Evolutionary conservation across 2,113 vertebrate genomes (phyloP), one percentile per base, ranked within the genome.

Genomic region (Willisornis vidua): DNA sequence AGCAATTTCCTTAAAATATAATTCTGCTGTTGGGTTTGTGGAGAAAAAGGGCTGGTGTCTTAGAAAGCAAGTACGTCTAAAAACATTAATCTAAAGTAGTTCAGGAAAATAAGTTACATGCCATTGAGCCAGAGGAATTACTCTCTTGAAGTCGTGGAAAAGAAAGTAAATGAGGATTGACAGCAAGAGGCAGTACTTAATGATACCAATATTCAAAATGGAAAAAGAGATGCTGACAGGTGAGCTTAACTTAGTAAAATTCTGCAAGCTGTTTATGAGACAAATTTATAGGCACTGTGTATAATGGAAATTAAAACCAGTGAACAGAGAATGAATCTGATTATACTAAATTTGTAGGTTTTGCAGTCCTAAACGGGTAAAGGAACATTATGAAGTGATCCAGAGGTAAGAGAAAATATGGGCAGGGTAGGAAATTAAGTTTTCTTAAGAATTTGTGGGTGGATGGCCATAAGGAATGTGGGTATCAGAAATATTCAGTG

Each of bases 161-260:
- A 91, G 41, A 52, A 84, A 41, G 19, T 65, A 76, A 94, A 78
- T 92, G 31, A 89, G 33, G 43, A 83, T 31, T 85, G 70, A 77
- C 58, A 84, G 43, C 7, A 12, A 91, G 72, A 93, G 59, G 17
- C 23, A 71, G 48, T 90, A 77, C 54, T 89, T 88, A 66, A 63
- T 55, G 62, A 73, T 82, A 57, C n/a, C 26, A 62, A 2, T 89
- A 88, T 87, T 92, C 73, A 90, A 62, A 89, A 81, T 68, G 5
- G 7, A 61, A 82, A 55, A 76, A 81, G 48, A 41, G 33, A 51
- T 73, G 41, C 39, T 91, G 49, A 48, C 45, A 67, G 31, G 29
- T 93, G 73, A 91, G 29, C 78, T 94, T 87, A 91, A 73, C 66
- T 68, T 90, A 66, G 33, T 84, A 49, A 63, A 93, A 95, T 86